Evolutionary conservation across 2,888 invertebrate species (phyloP).

Genomic region (Pseudococcus viburni): DNA sequence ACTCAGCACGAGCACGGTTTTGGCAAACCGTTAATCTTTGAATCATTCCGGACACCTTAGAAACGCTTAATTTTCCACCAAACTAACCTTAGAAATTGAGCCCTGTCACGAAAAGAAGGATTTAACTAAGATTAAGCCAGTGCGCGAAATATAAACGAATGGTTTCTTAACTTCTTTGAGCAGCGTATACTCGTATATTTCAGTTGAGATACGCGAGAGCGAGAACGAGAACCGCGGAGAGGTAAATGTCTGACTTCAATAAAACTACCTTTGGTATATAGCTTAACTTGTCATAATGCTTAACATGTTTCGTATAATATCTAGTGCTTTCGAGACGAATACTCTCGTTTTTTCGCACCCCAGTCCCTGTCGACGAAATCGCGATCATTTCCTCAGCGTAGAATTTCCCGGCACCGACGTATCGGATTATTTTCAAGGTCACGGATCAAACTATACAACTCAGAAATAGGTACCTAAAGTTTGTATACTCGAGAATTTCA

Average conservation of each 20-base stretch:
- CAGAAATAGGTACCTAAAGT: no score
- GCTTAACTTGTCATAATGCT: constrained; percentile 21
- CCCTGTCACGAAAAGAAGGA: constrained; percentile 38
- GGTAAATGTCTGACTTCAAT: constrained; percentile 19
- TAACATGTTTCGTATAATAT: background rate
- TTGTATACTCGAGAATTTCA: background rate
- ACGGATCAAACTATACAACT: background rate
- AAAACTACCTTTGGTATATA: background rate
- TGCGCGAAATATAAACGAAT: constrained; percentile 16
- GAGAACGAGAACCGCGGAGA: background rate
- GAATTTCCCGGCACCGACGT: background rate
- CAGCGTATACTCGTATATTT: constrained; percentile 3
- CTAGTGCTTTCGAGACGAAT: background rate
- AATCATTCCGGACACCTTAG: constrained; percentile 28
- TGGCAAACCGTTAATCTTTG: background rate
- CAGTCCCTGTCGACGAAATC: background rate
- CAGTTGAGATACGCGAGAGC: background rate
- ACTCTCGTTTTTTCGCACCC: background rate
- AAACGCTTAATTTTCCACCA: constrained; percentile 36
- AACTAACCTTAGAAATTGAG: constrained; percentile 44
- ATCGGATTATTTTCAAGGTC: background rate
- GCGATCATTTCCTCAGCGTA: background rate
- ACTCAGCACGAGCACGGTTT: background rate
- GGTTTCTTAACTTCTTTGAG: background rate
- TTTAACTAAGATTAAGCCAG: constrained; percentile 19